Evolutionary conservation across 2,113 vertebrate species (phyloP).

Genomic region (Ovis canadensis): DNA sequence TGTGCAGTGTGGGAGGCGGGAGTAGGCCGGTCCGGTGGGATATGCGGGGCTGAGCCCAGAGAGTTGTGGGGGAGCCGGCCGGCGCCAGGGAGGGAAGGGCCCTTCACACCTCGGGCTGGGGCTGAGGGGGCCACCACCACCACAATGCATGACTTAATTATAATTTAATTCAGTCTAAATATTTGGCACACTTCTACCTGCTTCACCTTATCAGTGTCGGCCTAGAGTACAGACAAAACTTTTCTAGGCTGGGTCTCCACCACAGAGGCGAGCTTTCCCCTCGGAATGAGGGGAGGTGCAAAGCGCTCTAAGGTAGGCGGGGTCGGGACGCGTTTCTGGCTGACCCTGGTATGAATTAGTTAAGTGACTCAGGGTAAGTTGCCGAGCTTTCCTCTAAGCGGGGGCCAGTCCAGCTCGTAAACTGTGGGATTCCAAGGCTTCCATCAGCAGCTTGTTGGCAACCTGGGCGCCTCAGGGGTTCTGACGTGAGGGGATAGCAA

Average conservation of each 20-base stretch:
- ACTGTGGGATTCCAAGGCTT: background rate
- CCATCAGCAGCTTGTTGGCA: background rate
- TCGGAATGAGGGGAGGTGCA: rapidly evolving
- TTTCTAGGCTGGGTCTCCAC: background rate
- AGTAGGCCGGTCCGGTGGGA: background rate
- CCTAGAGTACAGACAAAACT: background rate
- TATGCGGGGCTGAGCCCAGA: background rate
- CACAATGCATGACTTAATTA: background rate
- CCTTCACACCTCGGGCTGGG: background rate
- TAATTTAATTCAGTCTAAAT: background rate
- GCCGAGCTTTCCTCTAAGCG: background rate
- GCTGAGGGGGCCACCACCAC: background rate
- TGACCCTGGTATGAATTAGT: background rate
- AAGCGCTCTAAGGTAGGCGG: background rate
- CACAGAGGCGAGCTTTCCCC: too few relatives aligned
- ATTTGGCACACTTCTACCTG: background rate
- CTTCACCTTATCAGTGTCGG: background rate
- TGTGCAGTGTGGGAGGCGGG: background rate
- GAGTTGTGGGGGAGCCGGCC: background rate
- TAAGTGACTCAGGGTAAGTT: background rate
- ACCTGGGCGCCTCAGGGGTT: background rate
- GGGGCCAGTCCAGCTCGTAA: background rate
- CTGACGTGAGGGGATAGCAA: background rate
- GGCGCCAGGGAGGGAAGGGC: background rate
- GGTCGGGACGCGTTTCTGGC: background rate